Evolutionary conservation across 2,888 invertebrate species (phyloP).

Genomic region (Trachelus iudaicus): DNA sequence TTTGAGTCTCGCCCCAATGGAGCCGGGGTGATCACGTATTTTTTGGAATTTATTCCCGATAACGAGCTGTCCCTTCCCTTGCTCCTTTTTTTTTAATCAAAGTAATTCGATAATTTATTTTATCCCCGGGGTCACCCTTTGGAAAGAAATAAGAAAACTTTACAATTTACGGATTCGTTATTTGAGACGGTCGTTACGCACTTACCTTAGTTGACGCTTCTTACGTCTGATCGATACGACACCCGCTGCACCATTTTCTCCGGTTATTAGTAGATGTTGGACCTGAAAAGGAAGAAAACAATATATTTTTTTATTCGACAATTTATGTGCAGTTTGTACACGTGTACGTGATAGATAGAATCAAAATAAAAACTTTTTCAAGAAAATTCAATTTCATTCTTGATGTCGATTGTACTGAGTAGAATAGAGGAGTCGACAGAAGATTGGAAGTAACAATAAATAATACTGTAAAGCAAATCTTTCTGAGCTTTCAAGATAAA

Average conservation of each 20-base stretch:
- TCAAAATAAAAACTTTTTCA: not conserved
- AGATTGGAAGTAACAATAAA: not conserved
- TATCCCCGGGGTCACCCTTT: conserved; percentile 38
- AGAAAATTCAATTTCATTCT: not conserved
- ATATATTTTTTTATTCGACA: not conserved
- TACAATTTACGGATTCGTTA: conserved; percentile 43
- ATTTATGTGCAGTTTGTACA: not conserved
- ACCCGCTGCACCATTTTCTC: not conserved
- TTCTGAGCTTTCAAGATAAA: not conserved
- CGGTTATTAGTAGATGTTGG: not conserved
- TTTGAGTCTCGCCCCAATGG: not conserved
- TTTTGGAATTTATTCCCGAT: conserved; percentile 22
- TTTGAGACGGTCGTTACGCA: conserved; percentile 32
- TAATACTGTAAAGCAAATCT: not conserved
- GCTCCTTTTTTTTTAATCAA: conserved; percentile 47
- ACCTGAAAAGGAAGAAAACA: not conserved
- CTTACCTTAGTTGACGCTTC: not conserved
- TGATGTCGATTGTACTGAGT: not conserved
- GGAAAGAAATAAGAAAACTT: conserved; percentile 44
- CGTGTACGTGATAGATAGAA: not conserved
- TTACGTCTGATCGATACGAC: not conserved
- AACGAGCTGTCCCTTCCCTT: conserved; percentile 28
- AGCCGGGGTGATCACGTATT: conserved; percentile 19
- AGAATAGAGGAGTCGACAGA: not conserved
- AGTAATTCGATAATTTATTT: conserved; percentile 53